A percentile compares a stretch with the other conserved stretches of the same genome.
Conservation (phyloP, 2,113 vertebrate species). For the Mirounga angustirostris region DNA sequence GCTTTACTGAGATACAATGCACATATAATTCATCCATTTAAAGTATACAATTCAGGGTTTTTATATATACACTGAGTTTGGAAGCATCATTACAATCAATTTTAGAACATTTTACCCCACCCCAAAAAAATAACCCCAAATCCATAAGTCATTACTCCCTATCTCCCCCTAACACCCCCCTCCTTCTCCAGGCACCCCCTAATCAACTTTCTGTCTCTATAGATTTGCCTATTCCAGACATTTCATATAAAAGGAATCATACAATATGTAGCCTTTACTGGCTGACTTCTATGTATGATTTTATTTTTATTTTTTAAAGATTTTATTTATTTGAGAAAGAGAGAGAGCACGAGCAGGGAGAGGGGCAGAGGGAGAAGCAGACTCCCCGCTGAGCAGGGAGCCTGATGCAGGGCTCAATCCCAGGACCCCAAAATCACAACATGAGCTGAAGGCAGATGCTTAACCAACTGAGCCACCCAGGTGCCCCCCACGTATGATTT, state of each 20-base stretch:
- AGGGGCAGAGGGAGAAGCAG: not conserved
- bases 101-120: not conserved
- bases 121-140: not conserved
- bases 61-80: not conserved
- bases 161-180: not conserved
- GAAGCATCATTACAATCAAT: not conserved
- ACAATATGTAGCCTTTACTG: not conserved
- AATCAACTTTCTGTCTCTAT: not conserved
- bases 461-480: not conserved
- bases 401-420: not conserved
- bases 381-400: not conserved
- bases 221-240: not conserved
- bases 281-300: not conserved
- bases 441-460: not conserved
- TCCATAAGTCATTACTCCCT: not conserved
- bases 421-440: not conserved
- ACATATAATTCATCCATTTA: not conserved
- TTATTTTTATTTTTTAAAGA: not conserved
- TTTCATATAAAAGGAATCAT: not conserved
- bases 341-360: not conserved
- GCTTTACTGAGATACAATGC: not conserved
- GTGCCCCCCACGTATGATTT: not conserved
- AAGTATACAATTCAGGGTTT: not conserved
- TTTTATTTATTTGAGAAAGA: not conserved
- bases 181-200: not conserved